Evolutionary conservation across 1,140 invertebrate species (phyloP), one percentile per base, ranked within the genome.

Genomic region (Antheraea pernyi): DNA sequence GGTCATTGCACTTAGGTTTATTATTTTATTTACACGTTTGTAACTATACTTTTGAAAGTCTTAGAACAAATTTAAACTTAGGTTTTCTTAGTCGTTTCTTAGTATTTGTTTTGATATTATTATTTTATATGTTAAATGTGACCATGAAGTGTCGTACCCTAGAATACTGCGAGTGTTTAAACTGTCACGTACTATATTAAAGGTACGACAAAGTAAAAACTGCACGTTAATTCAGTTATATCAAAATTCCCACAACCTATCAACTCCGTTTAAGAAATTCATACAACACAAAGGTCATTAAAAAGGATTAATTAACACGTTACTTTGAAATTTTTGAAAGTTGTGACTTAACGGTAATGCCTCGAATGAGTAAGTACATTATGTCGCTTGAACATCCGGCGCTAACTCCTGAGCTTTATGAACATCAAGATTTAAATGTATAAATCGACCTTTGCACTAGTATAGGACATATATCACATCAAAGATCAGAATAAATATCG

Each of bases 391-490:
- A 53, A 65, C 60, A 59, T 68, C 59, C 66, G 65, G 65, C 63
- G 62, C 63, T 42, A 30, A 72, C 75, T 74, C 73, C 69, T 63
- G 76, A 71, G 76, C 74, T 76, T 75, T 72, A 69, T 72, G 85
- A 86, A 86, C 83, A 80, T 82, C 77, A 84, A 79, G 80, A 82
- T 30, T 30, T 70, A 81, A 69, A 59, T 62, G 68, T 88, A 30
- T 30, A 30, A 68, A 71, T 60, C 75, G 74, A 79, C 80, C 78
- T 86, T 1, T 30, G 4, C 22, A 30, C 22, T 2, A 30, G 3
- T 36, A 61, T 11, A 53, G 59, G 9, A 48, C 62, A 30, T 53
- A 60, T 59, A 67, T 73, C 46, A 46, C 65, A 68, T 59, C 65
- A 74, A 62, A 74, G 67, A 68, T 73, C 68, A 70, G 36, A 60